phyloP scores from a whole-genome alignment of 2,797 vertebrate genomes.

The Halcyon badia region DNA sequence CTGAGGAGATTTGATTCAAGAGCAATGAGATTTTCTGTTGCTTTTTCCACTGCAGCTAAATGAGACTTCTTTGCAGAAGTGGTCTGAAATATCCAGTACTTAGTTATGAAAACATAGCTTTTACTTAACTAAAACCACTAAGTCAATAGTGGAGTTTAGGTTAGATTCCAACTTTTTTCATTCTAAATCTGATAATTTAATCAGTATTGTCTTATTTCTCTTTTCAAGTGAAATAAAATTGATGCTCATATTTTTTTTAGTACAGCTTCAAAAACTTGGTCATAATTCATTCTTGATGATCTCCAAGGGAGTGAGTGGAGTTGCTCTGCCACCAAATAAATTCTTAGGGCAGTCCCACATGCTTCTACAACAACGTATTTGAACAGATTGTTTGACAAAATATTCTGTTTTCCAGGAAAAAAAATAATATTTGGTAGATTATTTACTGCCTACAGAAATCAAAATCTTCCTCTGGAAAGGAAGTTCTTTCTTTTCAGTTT shows the following conservation, averaged over 20 bases:
- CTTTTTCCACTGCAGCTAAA: conserved; percentile 76
- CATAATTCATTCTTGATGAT: background rate
- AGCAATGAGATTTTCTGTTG: conserved; percentile 82
- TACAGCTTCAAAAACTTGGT: background rate
- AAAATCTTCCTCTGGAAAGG: background rate
- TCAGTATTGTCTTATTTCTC: background rate
- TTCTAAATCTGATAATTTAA: background rate
- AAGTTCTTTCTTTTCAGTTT: background rate
- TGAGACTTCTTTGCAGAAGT: conserved; percentile 31
- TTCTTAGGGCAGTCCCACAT: background rate
- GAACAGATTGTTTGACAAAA: background rate
- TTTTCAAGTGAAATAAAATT: background rate
- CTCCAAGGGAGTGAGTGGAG: background rate
- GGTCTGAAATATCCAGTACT: conserved; percentile 51
- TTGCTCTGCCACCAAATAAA: background rate
- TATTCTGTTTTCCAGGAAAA: background rate
- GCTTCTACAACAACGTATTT: background rate
- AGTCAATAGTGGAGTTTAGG: background rate
- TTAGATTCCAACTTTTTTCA: background rate
- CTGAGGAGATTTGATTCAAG: conserved; percentile 81
- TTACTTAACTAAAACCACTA: background rate
- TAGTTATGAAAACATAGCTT: background rate
- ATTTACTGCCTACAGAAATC: background rate
- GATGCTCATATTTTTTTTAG: background rate
- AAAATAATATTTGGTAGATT: background rate